Evolutionary conservation across 1,140 invertebrate genomes (phyloP), one percentile per base, ranked within the genome.

Genomic region (Amyelois transitella): DNA sequence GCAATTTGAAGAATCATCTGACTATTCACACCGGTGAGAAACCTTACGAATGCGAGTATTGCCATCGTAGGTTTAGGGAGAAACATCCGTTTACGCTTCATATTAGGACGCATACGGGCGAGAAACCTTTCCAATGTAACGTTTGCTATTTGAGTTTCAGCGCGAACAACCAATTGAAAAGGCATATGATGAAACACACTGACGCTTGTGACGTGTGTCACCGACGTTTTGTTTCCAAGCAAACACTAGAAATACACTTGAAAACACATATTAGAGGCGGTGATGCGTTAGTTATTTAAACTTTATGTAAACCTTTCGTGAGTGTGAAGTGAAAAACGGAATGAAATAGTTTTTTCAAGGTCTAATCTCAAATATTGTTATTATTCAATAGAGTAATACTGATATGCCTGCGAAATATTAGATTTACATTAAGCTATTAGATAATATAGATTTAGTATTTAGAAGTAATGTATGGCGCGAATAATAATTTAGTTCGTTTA

Each of bases 11-110:
- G 19, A 45, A 19, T 19, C 43, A 45, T 19, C 12, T 45, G 19
- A 45, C 18, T 7, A 45, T 19, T 19, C 43, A 45, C 18, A 18
- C 18, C 10, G 18, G 43, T 18, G 18, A 45, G 18, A 19, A 45
- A 2, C 17, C 18, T 19, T 19, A 45, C 19, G 17, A 19, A 45
- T 45, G 17, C 73, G 91, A 90, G 52, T 81, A 91, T 8, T 45
- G 43, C 12, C 43, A 45, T 18, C 19, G 19, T 19, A 45, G 43
- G 19, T 45, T 18, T 45, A 45, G 43, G 18, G 17, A 45, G 19
- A 45, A 45, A 19, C 7, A 19, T 45, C 18, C 18, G 6, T 45
- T 45, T 18, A 17, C 10, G 10, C 7, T 45, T 19, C 43, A 45
- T 45, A 19, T 45, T 19, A 45, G 47, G 18, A 55, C 48, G 20